A percentile compares a stretch with the other conserved stretches of the same genome.
phyloP scores from a whole-genome alignment of 2,888 invertebrate species.

The Xanthia icteritia region DNA sequence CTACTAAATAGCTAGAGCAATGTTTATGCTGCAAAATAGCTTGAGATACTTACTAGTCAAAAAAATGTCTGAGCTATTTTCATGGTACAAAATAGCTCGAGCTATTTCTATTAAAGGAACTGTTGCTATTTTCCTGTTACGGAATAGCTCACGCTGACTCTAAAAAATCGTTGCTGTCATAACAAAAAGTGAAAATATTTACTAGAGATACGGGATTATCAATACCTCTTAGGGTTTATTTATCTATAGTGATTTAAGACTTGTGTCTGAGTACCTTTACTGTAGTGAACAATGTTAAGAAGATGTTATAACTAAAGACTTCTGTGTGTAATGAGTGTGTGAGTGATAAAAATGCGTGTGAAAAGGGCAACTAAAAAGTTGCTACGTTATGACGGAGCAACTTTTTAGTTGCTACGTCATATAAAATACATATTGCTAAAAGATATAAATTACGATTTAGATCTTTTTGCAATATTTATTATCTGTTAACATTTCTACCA shows the following conservation, averaged over 20 bases:
- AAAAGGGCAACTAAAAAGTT: not conserved
- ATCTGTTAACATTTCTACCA: not conserved
- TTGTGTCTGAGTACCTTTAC: slow-evolving; percentile 41
- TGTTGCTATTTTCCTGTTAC: not conserved
- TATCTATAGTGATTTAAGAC: slow-evolving; percentile 35
- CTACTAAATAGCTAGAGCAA: not conserved
- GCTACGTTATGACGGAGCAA: too few relatives aligned
- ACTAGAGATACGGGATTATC: slow-evolving; percentile 24
- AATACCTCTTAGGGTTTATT: slow-evolving; percentile 36
- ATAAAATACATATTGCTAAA: too few relatives aligned
- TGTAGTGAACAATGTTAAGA: slow-evolving; percentile 21
- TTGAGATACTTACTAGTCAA: too few relatives aligned
- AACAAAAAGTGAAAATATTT: not conserved
- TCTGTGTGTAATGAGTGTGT: not conserved
- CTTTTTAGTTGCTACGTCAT: too few relatives aligned
- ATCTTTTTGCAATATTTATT: not conserved
- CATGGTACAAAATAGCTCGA: not conserved
- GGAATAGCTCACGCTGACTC: not conserved
- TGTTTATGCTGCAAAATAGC: not conserved
- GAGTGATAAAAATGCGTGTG: not conserved
- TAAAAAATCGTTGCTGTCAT: not conserved
- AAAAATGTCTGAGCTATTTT: not conserved
- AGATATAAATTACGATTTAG: too few relatives aligned
- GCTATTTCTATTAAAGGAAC: not conserved
- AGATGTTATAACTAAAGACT: slow-evolving; percentile 23